Conservation (phyloP, 2,888 invertebrate species). For the Temnothorax unifasciatus region DNA sequence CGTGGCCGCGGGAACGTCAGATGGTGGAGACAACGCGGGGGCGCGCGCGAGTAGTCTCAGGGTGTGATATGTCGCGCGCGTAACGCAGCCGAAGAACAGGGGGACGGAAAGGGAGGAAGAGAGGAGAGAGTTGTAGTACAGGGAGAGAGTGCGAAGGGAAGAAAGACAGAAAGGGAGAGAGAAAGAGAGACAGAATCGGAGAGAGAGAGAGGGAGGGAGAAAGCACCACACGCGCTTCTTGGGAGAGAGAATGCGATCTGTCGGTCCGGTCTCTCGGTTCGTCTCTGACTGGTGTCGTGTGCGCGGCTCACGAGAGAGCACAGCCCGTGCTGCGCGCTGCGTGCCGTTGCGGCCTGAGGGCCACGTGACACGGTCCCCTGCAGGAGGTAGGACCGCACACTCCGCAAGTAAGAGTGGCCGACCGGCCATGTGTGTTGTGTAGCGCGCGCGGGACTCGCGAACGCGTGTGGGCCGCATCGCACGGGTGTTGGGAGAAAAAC, state of each 20-base stretch:
- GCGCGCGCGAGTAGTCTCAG: constrained; percentile 44
- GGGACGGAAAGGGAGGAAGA: constrained; percentile 15
- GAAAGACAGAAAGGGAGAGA: constrained; percentile 23
- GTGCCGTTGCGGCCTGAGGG: constrained; percentile 79
- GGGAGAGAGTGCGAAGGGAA: constrained; percentile 51
- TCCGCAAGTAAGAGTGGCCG: constrained; percentile 59
- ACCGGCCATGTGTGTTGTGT: constrained; percentile 53
- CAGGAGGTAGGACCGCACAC: constrained; percentile 83
- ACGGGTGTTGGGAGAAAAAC: constrained; percentile 54
- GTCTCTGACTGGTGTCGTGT: constrained; percentile 84
- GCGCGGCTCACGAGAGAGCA: constrained; percentile 80
- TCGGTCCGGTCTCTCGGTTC: constrained; percentile 84
- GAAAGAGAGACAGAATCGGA: constrained; percentile 63
- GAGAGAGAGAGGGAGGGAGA: constrained; percentile 72
- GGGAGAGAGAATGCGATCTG: constrained; percentile 73
- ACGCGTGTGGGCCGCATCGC: constrained; percentile 52
- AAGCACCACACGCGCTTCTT: constrained; percentile 74
- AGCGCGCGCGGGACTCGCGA: constrained; percentile 65
- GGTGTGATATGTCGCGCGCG: constrained; percentile 36
- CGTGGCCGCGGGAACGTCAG: constrained; percentile 65
- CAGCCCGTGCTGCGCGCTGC: constrained; percentile 79
- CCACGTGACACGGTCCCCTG: constrained; percentile 86
- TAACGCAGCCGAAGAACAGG: background rate
- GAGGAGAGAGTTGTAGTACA: constrained; percentile 30
- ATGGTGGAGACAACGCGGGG: constrained; percentile 37